phyloP scores from a whole-genome alignment of 2,888 invertebrate genomes.

The Coecobrya sp. region DNA sequence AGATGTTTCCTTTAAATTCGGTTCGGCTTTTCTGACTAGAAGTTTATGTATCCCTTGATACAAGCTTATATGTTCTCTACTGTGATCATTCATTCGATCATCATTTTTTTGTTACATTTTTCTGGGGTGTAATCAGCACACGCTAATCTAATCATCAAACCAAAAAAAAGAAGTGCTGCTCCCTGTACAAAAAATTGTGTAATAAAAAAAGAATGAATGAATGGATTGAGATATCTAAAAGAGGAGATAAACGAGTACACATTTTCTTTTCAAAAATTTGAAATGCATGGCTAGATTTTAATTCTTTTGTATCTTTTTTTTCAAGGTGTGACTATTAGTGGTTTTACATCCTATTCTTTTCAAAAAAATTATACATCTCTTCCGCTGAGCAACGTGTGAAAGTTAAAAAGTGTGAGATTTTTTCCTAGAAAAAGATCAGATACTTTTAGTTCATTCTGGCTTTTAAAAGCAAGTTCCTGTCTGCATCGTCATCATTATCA shows the following conservation, averaged over 20 bases:
- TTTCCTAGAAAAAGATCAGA: slow-evolving; percentile 45
- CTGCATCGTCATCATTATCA: slow-evolving; percentile 47
- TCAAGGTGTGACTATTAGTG: slow-evolving; percentile 73
- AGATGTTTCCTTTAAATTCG: not conserved
- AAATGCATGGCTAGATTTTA: not conserved
- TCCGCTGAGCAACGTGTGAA: slow-evolving; percentile 50
- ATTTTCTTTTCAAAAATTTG: not conserved
- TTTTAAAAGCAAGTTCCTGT: slow-evolving; percentile 39
- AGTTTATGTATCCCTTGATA: slow-evolving; percentile 65
- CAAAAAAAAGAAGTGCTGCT: slow-evolving; percentile 31
- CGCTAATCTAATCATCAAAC: slow-evolving; percentile 78
- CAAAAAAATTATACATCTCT: slow-evolving; percentile 13
- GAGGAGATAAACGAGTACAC: not conserved
- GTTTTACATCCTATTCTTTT: slow-evolving; percentile 50
- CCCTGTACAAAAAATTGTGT: not conserved
- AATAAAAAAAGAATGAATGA: slow-evolving; percentile 34
- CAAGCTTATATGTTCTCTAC: not conserved
- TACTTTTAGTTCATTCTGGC: not conserved
- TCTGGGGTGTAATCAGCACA: slow-evolving; percentile 65
- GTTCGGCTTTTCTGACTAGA: not conserved
- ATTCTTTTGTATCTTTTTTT: slow-evolving; percentile 20
- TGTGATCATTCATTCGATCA: slow-evolving; percentile 50
- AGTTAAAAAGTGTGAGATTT: slow-evolving; percentile 78
- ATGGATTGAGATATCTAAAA: slow-evolving; percentile 73
- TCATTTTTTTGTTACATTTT: slow-evolving; percentile 39